Conservation (phyloP, 2,888 invertebrate genomes). For the Drosophila algonquin region DNA sequence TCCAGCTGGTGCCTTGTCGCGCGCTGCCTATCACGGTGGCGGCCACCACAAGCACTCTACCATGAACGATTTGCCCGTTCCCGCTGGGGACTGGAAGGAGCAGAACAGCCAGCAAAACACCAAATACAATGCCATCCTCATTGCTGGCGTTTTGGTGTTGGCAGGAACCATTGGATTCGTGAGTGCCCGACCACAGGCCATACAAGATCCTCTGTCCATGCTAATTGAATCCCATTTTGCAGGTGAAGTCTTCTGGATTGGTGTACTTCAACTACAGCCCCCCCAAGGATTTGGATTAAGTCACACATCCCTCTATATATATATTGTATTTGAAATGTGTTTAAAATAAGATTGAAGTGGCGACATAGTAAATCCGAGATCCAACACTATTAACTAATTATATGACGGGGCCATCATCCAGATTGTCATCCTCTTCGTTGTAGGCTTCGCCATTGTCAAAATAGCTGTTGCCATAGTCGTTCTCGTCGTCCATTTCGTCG, state of each 20-base stretch:
- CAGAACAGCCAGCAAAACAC: conserved; percentile 87
- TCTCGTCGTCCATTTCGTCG: conserved; percentile 94
- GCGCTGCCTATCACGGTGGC: conserved; percentile 80
- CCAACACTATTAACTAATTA: conserved; percentile 30
- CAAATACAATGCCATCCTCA: conserved; percentile 88
- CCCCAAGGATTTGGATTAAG: conserved; percentile 86
- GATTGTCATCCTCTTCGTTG: conserved; percentile 93
- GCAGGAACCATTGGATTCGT: conserved; percentile 82
- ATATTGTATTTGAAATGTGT: conserved; percentile 58
- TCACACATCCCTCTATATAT: conserved; percentile 28
- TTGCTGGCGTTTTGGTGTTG: conserved; percentile 85
- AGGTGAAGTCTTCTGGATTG: conserved; percentile 87
- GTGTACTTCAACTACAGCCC: conserved; percentile 87
- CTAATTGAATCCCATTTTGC: conserved; percentile 58
- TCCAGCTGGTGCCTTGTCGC: conserved; percentile 80
- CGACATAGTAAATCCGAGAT: conserved; percentile 67
- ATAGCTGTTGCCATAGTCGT: conserved; percentile 93
- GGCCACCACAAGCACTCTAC: conserved; percentile 81
- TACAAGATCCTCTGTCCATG: no score
- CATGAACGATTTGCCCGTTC: conserved; percentile 91
- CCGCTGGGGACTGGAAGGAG: conserved; percentile 91
- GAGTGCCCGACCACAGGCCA: conserved; percentile 35
- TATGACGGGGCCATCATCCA: conserved; percentile 90
- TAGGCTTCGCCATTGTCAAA: conserved; percentile 95
- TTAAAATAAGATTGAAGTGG: conserved; percentile 70